Evolutionary conservation across 2,888 invertebrate genomes (phyloP), one percentile per base, ranked within the genome.

Genomic region (Arrhopalites spinosus): DNA sequence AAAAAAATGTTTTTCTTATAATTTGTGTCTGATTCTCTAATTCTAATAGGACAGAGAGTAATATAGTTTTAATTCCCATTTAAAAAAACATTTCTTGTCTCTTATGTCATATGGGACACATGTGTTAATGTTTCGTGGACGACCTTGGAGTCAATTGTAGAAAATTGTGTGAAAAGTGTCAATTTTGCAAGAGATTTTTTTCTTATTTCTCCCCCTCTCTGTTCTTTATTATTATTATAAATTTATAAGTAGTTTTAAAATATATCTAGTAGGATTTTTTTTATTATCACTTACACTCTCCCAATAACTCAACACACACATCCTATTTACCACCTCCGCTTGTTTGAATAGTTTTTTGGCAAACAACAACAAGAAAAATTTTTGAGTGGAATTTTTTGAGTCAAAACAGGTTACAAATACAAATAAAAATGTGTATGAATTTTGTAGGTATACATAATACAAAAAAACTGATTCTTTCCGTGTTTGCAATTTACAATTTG

Each of bases 11-110:
- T 7, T 11, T 36, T 3, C 36, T 36, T 3, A 36, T 7, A 7
- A 36, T 7, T 11, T 7, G 36, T 7, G 27, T 11, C 1, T 56
- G 11, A 27, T 59, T 7, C 23, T 59, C 59, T 59, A 59, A 59
- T 59, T 59, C 59, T 59, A 59, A 59, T 59, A 27, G 13, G 59
- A 59, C 59, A 59, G 15, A 59, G 59, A 59, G 27, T 59, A 59
- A 59, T 59, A 27, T 59, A 25, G 27, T 59, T 59, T 59, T 59
- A 25, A 59, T 59, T 59, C 25, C 1, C 25, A 59, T 59, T 27
- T 59, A 20, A 3, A 25, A 59, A 27, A 59, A 59, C 7, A 59
- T 2, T 13, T 59, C 3, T 17, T 11, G 20, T 17, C 7, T 56
- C 53, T 7, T 1, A 56, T 56, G 23, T 59, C 11, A 15, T 15